A percentile compares a stretch with the other conserved stretches of the same genome.
phyloP scores from a whole-genome alignment of 2,797 vertebrate genomes.

The Eurystomus glaucurus region DNA sequence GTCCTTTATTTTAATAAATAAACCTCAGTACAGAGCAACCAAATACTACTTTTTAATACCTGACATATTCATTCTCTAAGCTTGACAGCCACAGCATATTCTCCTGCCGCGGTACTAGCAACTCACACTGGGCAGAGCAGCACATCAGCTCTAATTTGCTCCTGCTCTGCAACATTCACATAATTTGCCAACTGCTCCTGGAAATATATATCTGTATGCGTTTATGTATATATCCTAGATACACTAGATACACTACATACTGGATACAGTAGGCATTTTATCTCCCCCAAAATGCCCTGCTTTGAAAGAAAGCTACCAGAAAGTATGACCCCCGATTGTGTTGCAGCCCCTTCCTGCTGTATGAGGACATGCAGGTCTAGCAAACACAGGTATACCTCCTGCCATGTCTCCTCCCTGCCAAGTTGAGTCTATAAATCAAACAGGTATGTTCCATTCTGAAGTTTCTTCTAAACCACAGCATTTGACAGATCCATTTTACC shows the following conservation, averaged over 20 bases:
- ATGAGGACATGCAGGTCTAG: neutral
- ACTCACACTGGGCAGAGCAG: neutral
- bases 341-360: neutral
- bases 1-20: neutral
- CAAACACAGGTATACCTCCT: too few relatives aligned
- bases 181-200: neutral
- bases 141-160: neutral
- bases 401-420: neutral
- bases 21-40: neutral
- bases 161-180: neutral
- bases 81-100: neutral
- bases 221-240: neutral
- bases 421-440: neutral
- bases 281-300: neutral
- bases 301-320: neutral
- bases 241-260: neutral
- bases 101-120: neutral
- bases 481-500: neutral
- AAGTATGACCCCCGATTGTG: neutral
- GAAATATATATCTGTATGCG: neutral
- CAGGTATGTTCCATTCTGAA: neutral
- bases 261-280: neutral
- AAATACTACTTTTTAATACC: neutral
- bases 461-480: neutral
- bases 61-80: neutral